Evolutionary conservation across 2,113 vertebrate genomes (phyloP).

Genomic region (Piaya cayana): DNA sequence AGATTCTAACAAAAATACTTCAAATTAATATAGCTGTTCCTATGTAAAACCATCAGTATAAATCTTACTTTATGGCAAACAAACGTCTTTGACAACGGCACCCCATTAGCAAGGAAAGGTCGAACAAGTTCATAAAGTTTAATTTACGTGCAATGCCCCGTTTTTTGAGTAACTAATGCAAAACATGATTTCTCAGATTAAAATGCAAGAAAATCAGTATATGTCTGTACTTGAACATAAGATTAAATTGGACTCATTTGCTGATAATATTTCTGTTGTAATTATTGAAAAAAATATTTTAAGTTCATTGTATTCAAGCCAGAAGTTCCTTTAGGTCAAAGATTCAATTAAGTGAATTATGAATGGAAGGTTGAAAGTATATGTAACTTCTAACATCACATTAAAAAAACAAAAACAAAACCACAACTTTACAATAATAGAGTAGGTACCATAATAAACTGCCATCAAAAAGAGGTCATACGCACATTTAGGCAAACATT

Average conservation of each 20-base stretch:
- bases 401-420: background rate
- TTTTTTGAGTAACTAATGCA: background rate
- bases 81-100: background rate
- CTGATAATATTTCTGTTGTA: background rate
- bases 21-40: conserved; percentile 25
- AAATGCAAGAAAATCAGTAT: background rate
- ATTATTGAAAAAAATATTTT: background rate
- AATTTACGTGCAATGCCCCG: background rate
- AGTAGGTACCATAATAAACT: background rate
- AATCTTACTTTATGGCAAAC: background rate
- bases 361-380: background rate
- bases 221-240: fast-evolving
- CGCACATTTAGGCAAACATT: background rate
- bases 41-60: background rate
- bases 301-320: background rate
- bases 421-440: background rate
- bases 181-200: background rate
- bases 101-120: background rate
- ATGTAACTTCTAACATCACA: background rate
- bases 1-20: conserved; percentile 1
- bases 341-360: background rate
- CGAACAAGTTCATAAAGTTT: background rate
- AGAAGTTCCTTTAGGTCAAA: background rate
- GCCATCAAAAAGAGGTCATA: background rate
- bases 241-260: background rate